A percentile compares a stretch with the other conserved stretches of the same genome.
These are phyloP conservation scores for Lasiommata megera DNA, from an alignment of 2,888 invertebrate genomes.

Conservation along the genomic window DNA sequence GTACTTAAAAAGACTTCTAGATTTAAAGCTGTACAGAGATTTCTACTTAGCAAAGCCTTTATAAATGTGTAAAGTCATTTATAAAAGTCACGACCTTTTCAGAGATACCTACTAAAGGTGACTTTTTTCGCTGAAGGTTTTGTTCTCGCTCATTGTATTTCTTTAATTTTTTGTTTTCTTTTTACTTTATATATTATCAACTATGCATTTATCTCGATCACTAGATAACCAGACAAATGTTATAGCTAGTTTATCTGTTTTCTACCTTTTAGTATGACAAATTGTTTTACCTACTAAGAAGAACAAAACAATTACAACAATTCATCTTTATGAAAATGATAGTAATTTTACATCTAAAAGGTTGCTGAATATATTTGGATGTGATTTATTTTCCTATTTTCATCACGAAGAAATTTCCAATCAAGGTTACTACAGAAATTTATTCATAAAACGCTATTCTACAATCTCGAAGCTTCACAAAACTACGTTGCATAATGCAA, in stretches of 20 bases:
- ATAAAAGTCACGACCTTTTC: conserved; percentile 10
- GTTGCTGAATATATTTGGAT: too few species aligned
- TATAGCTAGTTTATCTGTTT: too few species aligned
- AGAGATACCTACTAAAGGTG: not conserved
- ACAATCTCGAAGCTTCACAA: not conserved
- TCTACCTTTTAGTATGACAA: too few species aligned
- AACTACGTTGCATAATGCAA: not conserved
- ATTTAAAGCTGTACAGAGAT: conserved; percentile 3
- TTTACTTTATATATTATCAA: not conserved
- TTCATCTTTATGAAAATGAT: too few species aligned
- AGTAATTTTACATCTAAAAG: too few species aligned
- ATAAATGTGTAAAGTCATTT: conserved; percentile 10
- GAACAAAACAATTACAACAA: too few species aligned
- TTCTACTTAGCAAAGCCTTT: conserved; percentile 8
- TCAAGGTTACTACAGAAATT: not conserved
- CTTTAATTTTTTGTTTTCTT: not conserved
- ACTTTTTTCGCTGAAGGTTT: not conserved
- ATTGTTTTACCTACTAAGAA: too few species aligned
- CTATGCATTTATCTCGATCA: too few species aligned
- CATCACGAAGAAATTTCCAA: not conserved
- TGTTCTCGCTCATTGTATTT: not conserved
- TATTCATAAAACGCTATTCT: not conserved
- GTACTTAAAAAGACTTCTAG: not conserved
- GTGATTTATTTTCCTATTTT: not conserved
- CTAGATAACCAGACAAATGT: too few species aligned